Evolutionary conservation across 1,140 invertebrate species (phyloP).

Genomic region (Bombus terrestris): DNA sequence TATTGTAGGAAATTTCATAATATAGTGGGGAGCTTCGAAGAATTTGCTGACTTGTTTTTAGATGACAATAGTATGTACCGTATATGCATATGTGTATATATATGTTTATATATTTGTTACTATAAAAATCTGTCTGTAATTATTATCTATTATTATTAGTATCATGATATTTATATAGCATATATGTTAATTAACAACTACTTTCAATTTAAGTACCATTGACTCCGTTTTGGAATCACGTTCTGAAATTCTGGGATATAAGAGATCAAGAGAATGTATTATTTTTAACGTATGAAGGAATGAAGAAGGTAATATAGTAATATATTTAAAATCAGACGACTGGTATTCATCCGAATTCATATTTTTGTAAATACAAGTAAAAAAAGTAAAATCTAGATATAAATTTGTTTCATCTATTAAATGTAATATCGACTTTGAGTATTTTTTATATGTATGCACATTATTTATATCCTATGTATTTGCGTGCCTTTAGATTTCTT

Average conservation of each 20-base stretch:
- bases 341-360: too few relatives aligned
- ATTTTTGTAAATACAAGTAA: too few relatives aligned
- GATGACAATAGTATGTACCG: slow-evolving; percentile 83
- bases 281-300: slow-evolving; percentile 93
- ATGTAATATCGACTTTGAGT: not conserved
- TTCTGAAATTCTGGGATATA: slow-evolving; percentile 87
- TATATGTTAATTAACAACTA: too few relatives aligned
- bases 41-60: slow-evolving; percentile 91
- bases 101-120: not conserved
- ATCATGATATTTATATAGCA: too few relatives aligned
- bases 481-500: too few relatives aligned
- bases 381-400: not conserved
- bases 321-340: not conserved
- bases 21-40: slow-evolving; percentile 89
- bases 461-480: not conserved
- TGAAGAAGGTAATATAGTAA: slow-evolving; percentile 85
- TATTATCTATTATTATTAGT: not conserved
- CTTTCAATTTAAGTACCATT: slow-evolving; percentile 82
- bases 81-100: too few relatives aligned
- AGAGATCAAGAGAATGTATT: slow-evolving; percentile 89
- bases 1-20: slow-evolving; percentile 89
- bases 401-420: not conserved
- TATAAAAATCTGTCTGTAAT: slow-evolving; percentile 10
- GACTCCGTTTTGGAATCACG: slow-evolving; percentile 88
- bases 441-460: not conserved